Percentiles rank a stretch among this genome's conserved stretches.
Conservation (phyloP, 2,113 vertebrate species). For the Ptychochromis oligacanthus region DNA sequence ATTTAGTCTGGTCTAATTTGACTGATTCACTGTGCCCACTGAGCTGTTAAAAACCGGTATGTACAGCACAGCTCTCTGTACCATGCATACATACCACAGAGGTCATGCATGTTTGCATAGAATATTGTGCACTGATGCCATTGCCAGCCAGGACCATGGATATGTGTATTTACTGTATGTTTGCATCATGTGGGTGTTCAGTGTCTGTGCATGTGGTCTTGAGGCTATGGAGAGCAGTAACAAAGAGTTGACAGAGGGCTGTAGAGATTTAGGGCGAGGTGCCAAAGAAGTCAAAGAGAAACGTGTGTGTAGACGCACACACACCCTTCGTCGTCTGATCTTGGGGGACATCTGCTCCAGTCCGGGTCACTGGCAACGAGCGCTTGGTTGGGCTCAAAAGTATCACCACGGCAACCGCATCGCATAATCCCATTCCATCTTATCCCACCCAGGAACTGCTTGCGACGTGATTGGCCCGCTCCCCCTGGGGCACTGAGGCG, state of each 20-base stretch:
- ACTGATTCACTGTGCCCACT: constrained; percentile 70
- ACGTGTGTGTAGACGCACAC: constrained; percentile 10
- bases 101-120: constrained; percentile 68
- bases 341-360: constrained; percentile 72
- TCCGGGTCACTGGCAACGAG: constrained; percentile 72
- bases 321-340: constrained; percentile 55
- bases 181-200: constrained; percentile 1
- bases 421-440: constrained; percentile 66
- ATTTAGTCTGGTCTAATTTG: constrained; percentile 74
- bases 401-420: constrained; percentile 71
- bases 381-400: constrained; percentile 65
- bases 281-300: constrained; percentile 59
- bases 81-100: constrained; percentile 40
- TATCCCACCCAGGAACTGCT: constrained; percentile 64
- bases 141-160: neutral
- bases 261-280: constrained; percentile 58
- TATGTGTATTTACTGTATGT: constrained; percentile 22
- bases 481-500: constrained; percentile 62
- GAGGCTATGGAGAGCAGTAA: constrained; percentile 48
- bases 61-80: constrained; percentile 62
- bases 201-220: constrained; percentile 49
- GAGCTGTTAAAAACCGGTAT: constrained; percentile 72
- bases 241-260: constrained; percentile 50
- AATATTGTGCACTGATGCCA: neutral
- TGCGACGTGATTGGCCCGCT: constrained; percentile 65